Conservation (phyloP, 2,113 vertebrate genomes). For the Pica pica region DNA sequence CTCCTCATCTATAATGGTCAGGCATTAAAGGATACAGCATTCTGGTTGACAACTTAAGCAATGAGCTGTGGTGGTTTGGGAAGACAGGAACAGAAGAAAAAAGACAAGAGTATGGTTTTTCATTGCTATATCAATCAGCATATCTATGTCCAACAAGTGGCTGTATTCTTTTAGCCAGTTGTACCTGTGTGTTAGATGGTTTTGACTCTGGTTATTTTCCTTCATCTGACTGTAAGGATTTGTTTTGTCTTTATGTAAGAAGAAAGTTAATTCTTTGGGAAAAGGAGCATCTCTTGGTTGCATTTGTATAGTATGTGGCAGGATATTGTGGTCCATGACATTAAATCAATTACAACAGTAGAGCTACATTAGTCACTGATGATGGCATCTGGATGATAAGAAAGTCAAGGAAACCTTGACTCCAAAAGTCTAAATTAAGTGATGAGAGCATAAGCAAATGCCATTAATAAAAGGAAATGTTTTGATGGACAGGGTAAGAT, state of each 20-base stretch:
- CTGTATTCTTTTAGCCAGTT: neutral
- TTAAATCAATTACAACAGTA: neutral
- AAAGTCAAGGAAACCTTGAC: neutral
- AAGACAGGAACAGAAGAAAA: neutral
- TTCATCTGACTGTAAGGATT: neutral
- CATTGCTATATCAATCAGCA: neutral
- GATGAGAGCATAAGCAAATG: neutral
- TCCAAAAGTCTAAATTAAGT: neutral
- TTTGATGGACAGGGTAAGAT: neutral
- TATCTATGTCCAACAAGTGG: neutral
- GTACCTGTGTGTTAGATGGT: neutral
- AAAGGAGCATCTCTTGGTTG: neutral
- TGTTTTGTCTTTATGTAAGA: neutral
- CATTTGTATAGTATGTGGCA: neutral
- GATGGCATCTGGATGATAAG: neutral
- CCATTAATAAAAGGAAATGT: neutral
- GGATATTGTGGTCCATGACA: neutral
- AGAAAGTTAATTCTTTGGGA: neutral
- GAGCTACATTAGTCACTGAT: neutral
- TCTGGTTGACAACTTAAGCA: neutral
- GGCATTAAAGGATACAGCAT: neutral
- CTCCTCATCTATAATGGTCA: neutral
- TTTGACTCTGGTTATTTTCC: neutral
- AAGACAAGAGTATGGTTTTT: neutral
- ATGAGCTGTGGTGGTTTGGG: neutral